phyloP scores from a whole-genome alignment of 2,113 vertebrate genomes.

The Sapajus apella region DNA sequence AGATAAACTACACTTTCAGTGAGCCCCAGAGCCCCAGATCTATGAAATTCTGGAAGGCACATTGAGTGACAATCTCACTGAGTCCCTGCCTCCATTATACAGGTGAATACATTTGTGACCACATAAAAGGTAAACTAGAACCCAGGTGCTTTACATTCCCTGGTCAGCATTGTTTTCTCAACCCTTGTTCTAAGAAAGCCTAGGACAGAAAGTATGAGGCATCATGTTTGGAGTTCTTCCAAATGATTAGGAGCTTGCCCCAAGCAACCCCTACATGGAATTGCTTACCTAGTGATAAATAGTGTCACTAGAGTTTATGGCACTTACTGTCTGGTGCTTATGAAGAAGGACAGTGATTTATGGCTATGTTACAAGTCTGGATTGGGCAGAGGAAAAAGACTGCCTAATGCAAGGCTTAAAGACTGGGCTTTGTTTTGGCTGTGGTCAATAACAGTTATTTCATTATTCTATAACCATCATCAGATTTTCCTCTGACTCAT shows the following conservation, averaged over 20 bases:
- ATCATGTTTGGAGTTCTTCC: slow-evolving; percentile 61
- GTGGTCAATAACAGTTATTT: not conserved
- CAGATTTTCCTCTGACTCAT: not conserved
- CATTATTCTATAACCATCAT: not conserved
- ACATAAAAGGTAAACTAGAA: not conserved
- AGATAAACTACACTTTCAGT: not conserved
- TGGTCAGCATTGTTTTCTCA: not conserved
- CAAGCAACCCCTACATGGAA: slow-evolving; percentile 75
- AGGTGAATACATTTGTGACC: not conserved
- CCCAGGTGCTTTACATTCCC: not conserved
- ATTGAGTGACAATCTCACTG: not conserved
- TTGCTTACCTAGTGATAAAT: slow-evolving; percentile 83
- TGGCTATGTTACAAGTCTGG: slow-evolving; percentile 66
- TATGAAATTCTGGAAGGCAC: not conserved
- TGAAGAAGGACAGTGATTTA: slow-evolving; percentile 82
- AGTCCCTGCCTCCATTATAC: not conserved
- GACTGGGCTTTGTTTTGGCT: not conserved
- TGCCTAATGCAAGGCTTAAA: not conserved
- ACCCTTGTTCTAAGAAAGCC: not conserved
- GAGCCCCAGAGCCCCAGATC: not conserved
- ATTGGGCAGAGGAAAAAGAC: slow-evolving; percentile 40
- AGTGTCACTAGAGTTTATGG: slow-evolving; percentile 81
- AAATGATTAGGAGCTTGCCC: slow-evolving; percentile 69
- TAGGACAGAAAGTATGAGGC: not conserved
- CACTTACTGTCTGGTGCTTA: slow-evolving; percentile 83